A percentile compares a stretch with the other conserved stretches of the same genome.
These are phyloP conservation scores for Mya arenaria DNA, from an alignment of 1,140 invertebrate genomes.

Conservation along the genomic window DNA sequence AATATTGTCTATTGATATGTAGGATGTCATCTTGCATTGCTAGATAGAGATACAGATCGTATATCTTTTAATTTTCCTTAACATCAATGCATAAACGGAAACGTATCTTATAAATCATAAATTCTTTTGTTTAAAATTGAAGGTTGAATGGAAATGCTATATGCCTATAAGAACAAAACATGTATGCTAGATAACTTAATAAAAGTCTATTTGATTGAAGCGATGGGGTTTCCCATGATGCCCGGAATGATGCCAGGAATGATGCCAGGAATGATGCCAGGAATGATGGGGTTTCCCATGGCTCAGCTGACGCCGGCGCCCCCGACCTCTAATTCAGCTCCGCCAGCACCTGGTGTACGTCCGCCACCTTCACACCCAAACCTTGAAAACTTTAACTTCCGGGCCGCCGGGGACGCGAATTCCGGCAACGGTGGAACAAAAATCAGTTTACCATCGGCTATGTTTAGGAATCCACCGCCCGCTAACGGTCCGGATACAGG, in stretches of 20 bases:
- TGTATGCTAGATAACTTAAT: too few relatives aligned
- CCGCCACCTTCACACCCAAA: neutral
- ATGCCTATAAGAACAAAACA: too few relatives aligned
- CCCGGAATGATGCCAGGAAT: neutral
- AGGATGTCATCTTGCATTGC: too few relatives aligned
- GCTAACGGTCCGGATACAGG: too few relatives aligned
- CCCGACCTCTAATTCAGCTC: neutral
- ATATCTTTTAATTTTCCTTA: too few relatives aligned
- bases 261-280: neutral
- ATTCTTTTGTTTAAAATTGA: too few relatives aligned
- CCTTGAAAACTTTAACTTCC: constrained; percentile 26
- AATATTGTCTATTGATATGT: too few relatives aligned
- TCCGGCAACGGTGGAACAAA: neutral
- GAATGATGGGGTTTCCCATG: neutral
- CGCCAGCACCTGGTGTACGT: neutral
- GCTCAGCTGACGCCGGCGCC: neutral
- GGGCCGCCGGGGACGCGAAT: neutral
- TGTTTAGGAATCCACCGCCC: neutral
- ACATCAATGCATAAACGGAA: too few relatives aligned
- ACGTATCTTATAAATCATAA: too few relatives aligned
- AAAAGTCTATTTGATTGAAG: neutral
- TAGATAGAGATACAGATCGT: too few relatives aligned
- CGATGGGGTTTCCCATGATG: neutral
- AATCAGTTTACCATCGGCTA: neutral
- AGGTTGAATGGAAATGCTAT: too few relatives aligned